phyloP scores from a whole-genome alignment of 2,888 invertebrate genomes.

The Microctonus hyperodae region DNA sequence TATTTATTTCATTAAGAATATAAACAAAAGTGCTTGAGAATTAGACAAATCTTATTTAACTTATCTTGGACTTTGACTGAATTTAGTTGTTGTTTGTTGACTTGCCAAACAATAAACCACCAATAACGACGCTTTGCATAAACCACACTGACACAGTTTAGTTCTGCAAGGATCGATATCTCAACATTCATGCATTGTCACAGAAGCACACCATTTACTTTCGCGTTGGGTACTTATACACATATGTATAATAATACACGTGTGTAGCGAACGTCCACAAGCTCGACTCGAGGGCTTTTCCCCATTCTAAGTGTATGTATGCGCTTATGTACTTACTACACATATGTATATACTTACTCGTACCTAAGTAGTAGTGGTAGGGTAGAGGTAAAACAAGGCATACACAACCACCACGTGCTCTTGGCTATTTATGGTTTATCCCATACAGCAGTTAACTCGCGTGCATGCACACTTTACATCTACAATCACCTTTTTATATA shows the following conservation, averaged over 20 bases:
- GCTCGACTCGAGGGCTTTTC: slow-evolving; percentile 6
- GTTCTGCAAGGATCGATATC: slow-evolving; percentile 47
- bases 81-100: slow-evolving; percentile 38
- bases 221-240: background rate
- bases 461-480: slow-evolving; percentile 4
- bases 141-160: slow-evolving; percentile 48
- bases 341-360: background rate
- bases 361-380: no score
- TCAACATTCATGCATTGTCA: slow-evolving; percentile 36
- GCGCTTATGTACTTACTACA: no score
- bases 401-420: slow-evolving; percentile 13
- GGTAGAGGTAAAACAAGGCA: background rate
- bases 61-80: slow-evolving; percentile 25
- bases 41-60: background rate
- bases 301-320: no score
- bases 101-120: slow-evolving; percentile 39
- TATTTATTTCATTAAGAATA: no score
- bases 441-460: background rate
- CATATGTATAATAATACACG: no score
- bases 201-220: slow-evolving; percentile 32
- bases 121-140: slow-evolving; percentile 41
- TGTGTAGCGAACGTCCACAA: no score
- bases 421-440: slow-evolving; percentile 22
- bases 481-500: slow-evolving; percentile 11
- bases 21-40: background rate